phyloP scores from a whole-genome alignment of 2,113 vertebrate genomes.

The Eulemur macaco region DNA sequence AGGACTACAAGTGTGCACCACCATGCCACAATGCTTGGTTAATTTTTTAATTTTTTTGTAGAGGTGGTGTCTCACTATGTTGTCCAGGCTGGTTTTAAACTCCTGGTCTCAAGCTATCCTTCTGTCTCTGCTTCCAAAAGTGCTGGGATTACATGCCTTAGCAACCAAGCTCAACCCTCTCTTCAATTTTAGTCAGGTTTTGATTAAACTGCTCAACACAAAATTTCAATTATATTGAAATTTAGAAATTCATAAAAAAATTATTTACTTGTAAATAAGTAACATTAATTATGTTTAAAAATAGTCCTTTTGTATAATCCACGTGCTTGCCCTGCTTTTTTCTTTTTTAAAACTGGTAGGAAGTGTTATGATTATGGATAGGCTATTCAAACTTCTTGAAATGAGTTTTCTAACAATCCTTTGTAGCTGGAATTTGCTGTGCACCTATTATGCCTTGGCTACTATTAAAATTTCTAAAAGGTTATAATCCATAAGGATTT shows the following conservation, averaged over 20 bases:
- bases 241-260: not conserved
- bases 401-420: constrained; percentile 16
- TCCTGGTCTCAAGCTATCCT: too few relatives aligned
- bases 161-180: not conserved
- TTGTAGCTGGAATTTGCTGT: not conserved
- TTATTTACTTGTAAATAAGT: not conserved
- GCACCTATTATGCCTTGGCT: not conserved
- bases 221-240: constrained; percentile 10
- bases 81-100: too few relatives aligned
- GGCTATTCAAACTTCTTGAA: not conserved
- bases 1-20: too few relatives aligned
- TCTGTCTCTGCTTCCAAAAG: too few relatives aligned
- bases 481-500: not conserved
- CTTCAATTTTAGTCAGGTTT: not conserved
- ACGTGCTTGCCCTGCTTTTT: not conserved
- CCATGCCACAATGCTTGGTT: too few relatives aligned
- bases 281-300: not conserved
- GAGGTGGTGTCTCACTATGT: too few relatives aligned
- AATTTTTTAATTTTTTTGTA: too few relatives aligned
- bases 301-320: not conserved
- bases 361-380: not conserved
- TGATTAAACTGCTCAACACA: not conserved
- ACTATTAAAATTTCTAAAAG: constrained; percentile 10
- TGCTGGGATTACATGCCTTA: too few relatives aligned
- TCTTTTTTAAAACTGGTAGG: not conserved